A percentile compares a stretch with the other conserved stretches of the same genome.
These are phyloP conservation scores for Brachyrhaphis roseni DNA, from an alignment of 2,797 vertebrate species.

Conservation along the genomic window DNA sequence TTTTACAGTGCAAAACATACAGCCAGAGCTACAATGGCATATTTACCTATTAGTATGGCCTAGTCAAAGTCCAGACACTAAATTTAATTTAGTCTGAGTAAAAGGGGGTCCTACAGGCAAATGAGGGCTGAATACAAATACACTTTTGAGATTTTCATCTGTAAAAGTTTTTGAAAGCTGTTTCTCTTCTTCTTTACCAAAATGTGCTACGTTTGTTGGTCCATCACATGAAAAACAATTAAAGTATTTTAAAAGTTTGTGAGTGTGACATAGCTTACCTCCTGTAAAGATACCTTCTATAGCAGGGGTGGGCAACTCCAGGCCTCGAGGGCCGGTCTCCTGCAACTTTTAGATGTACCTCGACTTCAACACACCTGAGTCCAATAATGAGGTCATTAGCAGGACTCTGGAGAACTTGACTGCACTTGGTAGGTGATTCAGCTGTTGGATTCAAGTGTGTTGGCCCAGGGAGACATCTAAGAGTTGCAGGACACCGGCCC, in stretches of 20 bases:
- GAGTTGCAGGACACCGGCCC: too few species aligned
- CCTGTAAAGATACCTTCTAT: accelerated
- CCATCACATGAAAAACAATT: neutral
- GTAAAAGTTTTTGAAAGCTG: neutral
- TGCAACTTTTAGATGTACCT: too few species aligned
- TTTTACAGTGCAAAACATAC: too few species aligned
- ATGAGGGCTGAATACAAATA: neutral
- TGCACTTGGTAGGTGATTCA: too few species aligned
- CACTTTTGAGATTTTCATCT: neutral
- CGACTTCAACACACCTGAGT: too few species aligned
- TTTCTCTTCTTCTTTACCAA: neutral
- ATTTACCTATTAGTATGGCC: neutral
- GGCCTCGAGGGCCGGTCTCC: too few species aligned
- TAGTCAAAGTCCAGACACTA: neutral
- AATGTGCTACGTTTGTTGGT: neutral
- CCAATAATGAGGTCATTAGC: too few species aligned
- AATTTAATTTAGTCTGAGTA: neutral
- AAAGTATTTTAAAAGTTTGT: neutral
- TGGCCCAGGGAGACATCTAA: too few species aligned
- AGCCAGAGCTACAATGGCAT: too few species aligned
- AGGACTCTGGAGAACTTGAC: too few species aligned
- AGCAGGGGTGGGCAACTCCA: too few species aligned
- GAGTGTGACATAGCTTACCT: constrained; percentile 33
- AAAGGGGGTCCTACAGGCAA: neutral
- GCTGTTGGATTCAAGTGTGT: too few species aligned